Evolutionary conservation across 2,888 invertebrate species (phyloP).

Genomic region (Noctua fimbriata): DNA sequence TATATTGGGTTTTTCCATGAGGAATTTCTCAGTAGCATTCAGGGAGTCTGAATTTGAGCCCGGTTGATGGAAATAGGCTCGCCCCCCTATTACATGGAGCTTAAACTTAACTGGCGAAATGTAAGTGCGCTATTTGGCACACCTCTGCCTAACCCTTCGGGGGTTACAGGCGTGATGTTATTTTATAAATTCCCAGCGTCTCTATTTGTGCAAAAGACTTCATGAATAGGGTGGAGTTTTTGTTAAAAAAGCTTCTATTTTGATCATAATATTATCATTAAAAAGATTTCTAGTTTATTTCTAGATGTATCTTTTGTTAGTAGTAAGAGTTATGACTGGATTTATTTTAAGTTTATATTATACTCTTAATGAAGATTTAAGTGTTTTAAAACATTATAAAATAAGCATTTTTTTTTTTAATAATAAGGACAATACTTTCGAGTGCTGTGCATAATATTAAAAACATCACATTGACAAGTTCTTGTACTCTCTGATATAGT

Average conservation of each 20-base stretch:
- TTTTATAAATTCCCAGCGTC: too few relatives aligned
- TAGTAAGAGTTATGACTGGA: background rate
- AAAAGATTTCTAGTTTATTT: background rate
- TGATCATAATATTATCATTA: background rate
- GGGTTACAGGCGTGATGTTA: too few relatives aligned
- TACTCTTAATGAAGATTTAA: background rate
- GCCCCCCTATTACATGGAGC: too few relatives aligned
- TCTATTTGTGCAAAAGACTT: background rate
- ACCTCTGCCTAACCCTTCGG: too few relatives aligned
- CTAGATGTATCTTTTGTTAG: background rate
- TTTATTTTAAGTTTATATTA: background rate
- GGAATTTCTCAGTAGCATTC: too few relatives aligned
- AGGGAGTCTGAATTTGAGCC: too few relatives aligned
- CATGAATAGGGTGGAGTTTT: background rate
- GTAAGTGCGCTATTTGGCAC: too few relatives aligned
- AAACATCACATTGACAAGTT: background rate
- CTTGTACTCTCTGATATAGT: background rate
- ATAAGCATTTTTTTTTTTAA: slow-evolving; percentile 6
- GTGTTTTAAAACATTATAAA: background rate
- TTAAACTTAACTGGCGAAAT: too few relatives aligned
- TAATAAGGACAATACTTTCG: slow-evolving; percentile 11
- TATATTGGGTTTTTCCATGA: too few relatives aligned
- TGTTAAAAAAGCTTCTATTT: background rate
- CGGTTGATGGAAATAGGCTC: too few relatives aligned
- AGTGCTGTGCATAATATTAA: slow-evolving; percentile 29